A percentile compares a stretch with the other conserved stretches of the same genome.
phyloP scores from a whole-genome alignment of 2,113 vertebrate genomes.

The Centropus unirufus region DNA sequence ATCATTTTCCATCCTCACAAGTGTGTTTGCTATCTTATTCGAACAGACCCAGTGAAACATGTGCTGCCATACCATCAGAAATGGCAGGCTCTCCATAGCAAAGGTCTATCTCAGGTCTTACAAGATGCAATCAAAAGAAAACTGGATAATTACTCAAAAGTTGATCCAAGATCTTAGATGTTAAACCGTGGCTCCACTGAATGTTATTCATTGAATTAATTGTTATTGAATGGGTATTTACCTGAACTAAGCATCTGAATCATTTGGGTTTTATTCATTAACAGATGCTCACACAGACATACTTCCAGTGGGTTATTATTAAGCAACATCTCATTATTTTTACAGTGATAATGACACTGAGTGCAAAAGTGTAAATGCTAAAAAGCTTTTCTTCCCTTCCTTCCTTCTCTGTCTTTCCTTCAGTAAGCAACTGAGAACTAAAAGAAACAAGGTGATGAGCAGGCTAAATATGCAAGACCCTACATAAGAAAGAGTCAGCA shows the following conservation, averaged over 20 bases:
- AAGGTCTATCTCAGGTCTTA: background rate
- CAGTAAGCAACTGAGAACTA: background rate
- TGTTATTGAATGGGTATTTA: background rate
- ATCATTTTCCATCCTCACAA: background rate
- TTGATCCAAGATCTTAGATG: background rate
- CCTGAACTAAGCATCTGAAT: background rate
- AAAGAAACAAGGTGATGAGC: background rate
- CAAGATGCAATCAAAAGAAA: background rate
- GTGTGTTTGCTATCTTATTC: background rate
- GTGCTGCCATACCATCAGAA: background rate
- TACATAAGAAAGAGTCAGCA: background rate
- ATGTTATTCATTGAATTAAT: too few species aligned
- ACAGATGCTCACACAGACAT: background rate
- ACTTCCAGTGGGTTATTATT: background rate
- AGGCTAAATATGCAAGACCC: background rate
- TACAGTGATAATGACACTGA: background rate
- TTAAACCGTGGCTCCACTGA: background rate
- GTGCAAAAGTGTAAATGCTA: background rate
- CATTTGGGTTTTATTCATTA: background rate
- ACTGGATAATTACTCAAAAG: background rate
- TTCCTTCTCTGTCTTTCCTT: background rate
- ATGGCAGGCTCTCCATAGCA: background rate
- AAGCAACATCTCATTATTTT: background rate
- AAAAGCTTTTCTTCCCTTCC: background rate
- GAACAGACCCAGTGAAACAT: rapidly evolving